Percentiles rank a stretch among this genome's conserved stretches.
phyloP scores from a whole-genome alignment of 2,888 invertebrate genomes.

The Diogma glabrata region DNA sequence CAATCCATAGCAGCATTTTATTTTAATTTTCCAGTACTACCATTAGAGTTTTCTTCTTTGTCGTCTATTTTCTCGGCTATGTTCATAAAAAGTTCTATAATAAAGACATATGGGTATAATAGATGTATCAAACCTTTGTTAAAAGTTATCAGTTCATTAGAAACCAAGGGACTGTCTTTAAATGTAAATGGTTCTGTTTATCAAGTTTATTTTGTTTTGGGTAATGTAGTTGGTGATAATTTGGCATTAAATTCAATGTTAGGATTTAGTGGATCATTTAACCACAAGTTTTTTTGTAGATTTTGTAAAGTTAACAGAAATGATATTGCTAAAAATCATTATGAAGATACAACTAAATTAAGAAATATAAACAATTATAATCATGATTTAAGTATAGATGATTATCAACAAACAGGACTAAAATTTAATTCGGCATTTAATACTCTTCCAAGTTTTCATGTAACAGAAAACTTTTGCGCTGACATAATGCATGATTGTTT shows the following conservation, averaged over 20 bases:
- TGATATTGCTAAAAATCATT: not conserved
- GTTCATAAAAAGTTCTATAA: not conserved
- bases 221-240: not conserved
- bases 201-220: not conserved
- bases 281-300: not conserved
- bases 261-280: not conserved
- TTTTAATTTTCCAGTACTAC: not conserved
- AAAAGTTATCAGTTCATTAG: not conserved
- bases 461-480: constrained; percentile 4
- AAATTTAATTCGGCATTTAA: constrained; percentile 3
- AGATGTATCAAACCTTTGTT: not conserved
- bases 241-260: not conserved
- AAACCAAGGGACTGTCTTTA: not conserved
- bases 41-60: not conserved
- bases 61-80: not conserved
- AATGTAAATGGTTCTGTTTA: not conserved
- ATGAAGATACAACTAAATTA: not conserved
- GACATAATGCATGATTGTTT: constrained; percentile 8
- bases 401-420: not conserved
- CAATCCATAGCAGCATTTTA: not conserved
- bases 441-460: constrained; percentile 3
- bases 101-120: not conserved
- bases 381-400: not conserved
- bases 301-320: not conserved
- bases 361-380: not conserved